A percentile compares a stretch with the other conserved stretches of the same genome.
Evolutionary conservation across 2,888 invertebrate species (phyloP).

Genomic region (Galeopsomyia nigrocyanea): DNA sequence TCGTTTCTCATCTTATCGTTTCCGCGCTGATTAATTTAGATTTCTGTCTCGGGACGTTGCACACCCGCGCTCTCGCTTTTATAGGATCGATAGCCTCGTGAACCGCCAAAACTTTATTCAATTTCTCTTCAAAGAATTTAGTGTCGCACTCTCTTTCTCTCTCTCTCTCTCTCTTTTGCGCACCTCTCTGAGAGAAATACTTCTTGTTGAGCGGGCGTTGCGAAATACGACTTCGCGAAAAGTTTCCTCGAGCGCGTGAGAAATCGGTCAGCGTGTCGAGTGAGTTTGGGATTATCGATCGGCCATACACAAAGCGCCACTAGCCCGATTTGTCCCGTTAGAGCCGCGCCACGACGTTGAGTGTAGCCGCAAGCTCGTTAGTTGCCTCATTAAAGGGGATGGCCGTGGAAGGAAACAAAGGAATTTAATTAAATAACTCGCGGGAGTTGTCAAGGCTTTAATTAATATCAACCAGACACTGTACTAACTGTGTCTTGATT

Average conservation of each 20-base stretch:
- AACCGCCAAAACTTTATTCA: conserved; percentile 13
- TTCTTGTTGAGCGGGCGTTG: no score
- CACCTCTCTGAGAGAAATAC: background rate
- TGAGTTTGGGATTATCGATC: no score
- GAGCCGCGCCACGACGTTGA: background rate
- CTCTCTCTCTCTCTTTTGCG: background rate
- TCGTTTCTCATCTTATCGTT: no score
- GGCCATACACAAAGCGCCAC: background rate
- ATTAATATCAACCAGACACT: conserved; percentile 2
- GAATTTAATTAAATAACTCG: conserved; percentile 21
- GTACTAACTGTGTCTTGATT: background rate
- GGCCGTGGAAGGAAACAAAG: conserved; percentile 4
- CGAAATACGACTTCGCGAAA: no score
- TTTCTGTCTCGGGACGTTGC: background rate
- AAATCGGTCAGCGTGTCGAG: no score
- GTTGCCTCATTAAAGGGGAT: conserved; percentile 18
- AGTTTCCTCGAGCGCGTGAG: no score
- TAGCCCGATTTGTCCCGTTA: conserved; percentile 19
- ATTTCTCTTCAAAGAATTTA: conserved; percentile 2
- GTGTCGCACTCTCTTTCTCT: background rate
- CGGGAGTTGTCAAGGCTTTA: background rate
- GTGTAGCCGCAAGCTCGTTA: conserved; percentile 17
- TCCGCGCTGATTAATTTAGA: no score
- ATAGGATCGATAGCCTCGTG: conserved; percentile 20
- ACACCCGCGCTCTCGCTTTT: conserved; percentile 1